These are phyloP conservation scores for Patella depressa DNA, from an alignment of 2,888 invertebrate species.

Conservation along the genomic window DNA sequence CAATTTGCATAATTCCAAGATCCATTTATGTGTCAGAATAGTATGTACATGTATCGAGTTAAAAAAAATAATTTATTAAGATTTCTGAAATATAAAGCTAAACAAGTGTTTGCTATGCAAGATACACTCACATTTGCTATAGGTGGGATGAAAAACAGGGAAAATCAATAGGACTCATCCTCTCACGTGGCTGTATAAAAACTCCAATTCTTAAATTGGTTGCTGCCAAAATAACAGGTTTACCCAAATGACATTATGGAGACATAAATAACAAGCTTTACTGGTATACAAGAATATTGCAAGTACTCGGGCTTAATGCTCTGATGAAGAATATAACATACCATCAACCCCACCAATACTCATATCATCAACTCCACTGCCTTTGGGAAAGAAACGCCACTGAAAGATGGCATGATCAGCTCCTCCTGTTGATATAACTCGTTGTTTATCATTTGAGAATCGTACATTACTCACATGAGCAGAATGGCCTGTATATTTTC, in stretches of 20 bases:
- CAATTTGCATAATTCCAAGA: too few species aligned
- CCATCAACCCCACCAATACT: background rate
- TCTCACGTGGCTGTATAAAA: too few species aligned
- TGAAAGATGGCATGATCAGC: constrained; percentile 72
- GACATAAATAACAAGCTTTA: too few species aligned
- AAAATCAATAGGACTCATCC: too few species aligned
- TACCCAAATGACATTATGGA: too few species aligned
- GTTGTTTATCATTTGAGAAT: constrained; percentile 68
- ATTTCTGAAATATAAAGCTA: too few species aligned
- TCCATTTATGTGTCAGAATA: background rate
- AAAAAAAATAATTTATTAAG: background rate
- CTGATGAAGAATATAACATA: background rate
- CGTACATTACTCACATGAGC: constrained; percentile 72
- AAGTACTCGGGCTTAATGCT: too few species aligned
- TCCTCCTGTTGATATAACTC: constrained; percentile 71
- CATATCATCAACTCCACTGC: constrained; percentile 41
- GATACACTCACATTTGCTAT: background rate
- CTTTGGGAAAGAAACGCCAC: constrained; percentile 69
- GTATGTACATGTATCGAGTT: background rate
- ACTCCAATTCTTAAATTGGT: too few species aligned
- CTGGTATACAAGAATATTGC: too few species aligned
- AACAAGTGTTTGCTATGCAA: too few species aligned
- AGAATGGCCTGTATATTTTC: constrained; percentile 72
- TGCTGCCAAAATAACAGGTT: too few species aligned
- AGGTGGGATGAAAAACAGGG: too few species aligned